Evolutionary conservation across 1,140 invertebrate species (phyloP).

Genomic region (Conus ventricosus): DNA sequence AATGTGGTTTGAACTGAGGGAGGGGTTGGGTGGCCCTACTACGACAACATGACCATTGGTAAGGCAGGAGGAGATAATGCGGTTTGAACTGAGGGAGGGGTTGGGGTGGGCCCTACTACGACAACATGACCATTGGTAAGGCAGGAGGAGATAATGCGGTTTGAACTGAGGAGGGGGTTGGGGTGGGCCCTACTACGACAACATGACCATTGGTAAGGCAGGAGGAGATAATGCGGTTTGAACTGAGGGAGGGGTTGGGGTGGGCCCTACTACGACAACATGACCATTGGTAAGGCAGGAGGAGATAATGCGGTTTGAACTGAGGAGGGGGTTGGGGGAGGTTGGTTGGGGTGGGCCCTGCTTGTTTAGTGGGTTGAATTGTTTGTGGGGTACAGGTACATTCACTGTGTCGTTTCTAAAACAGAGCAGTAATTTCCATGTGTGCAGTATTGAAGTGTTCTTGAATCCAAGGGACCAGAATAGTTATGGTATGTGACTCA

Average conservation of each 20-base stretch:
- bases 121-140: constrained; percentile 61
- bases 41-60: constrained; percentile 63
- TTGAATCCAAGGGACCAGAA: too few relatives aligned
- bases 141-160: not conserved
- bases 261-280: constrained; percentile 53
- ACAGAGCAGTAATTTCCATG: too few relatives aligned
- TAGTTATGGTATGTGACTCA: too few relatives aligned
- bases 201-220: constrained; percentile 58
- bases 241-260: not conserved
- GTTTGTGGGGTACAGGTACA: too few relatives aligned
- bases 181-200: constrained; percentile 50
- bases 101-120: constrained; percentile 46
- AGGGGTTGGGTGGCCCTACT: constrained; percentile 35
- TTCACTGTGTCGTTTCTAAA: too few relatives aligned
- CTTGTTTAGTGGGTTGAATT: too few relatives aligned
- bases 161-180: not conserved
- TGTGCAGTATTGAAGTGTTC: too few relatives aligned
- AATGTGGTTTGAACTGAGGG: too few relatives aligned
- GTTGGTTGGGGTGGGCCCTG: too few relatives aligned
- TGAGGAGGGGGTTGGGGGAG: too few relatives aligned
- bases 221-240: not conserved
- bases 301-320: too few relatives aligned
- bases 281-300: constrained; percentile 56
- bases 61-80: not conserved
- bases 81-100: too few relatives aligned